Base-by-base conservation (phyloP, 2,888 invertebrate genomes). In the Leucozona laternaria region DNA sequence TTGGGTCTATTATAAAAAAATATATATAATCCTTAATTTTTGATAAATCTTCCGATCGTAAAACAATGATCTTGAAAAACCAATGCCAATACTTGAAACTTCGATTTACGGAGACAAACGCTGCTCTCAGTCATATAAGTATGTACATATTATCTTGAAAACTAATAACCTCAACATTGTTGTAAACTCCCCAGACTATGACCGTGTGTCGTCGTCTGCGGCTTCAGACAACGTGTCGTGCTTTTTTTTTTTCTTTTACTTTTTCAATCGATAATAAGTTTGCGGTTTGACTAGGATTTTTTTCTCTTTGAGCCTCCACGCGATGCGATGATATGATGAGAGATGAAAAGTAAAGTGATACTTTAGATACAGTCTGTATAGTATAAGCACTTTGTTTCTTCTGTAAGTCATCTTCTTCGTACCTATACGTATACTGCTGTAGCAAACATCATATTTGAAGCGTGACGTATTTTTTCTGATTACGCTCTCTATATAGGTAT, bases 331-430 rank as follows among this genome's bases (percentile, higher is more conserved):
- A 0, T 11, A 2, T n/a, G 28, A 31, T 43, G 31, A 45, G 48
- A 31, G 31, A 82, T 78, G 75, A 86, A 78, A 86, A 75, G 86
- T 82, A 86, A 86, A 86, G 86, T 82, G 86, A 86, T 82, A 82
- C 86, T 82, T 85, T 77, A 81, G 77, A 81, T 73, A 70, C 77
- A 77, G 22, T 71, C 57, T 66, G 53, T 45, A 25, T 28, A n/a
- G 48, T 20, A 43, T 68, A 70, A 70, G 62, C 55, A 53, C 37
- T 58, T 58, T 4, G 15, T 60, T 40, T 28, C 15, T 53, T 4
- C 25, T 53, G 25, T 53, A 53, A 53, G 53, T 40, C 60, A 37
- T 60, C 15, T 37, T 40, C 22, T 7, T 31, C 31, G 45, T 31
- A 25, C 31, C 5, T 17, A 11, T 17, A 11, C 57, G 34, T 43